Percentiles rank a stretch among this genome's conserved stretches.
These are phyloP conservation scores for Nezara viridula DNA, from an alignment of 2,888 invertebrate species.

Conservation along the genomic window DNA sequence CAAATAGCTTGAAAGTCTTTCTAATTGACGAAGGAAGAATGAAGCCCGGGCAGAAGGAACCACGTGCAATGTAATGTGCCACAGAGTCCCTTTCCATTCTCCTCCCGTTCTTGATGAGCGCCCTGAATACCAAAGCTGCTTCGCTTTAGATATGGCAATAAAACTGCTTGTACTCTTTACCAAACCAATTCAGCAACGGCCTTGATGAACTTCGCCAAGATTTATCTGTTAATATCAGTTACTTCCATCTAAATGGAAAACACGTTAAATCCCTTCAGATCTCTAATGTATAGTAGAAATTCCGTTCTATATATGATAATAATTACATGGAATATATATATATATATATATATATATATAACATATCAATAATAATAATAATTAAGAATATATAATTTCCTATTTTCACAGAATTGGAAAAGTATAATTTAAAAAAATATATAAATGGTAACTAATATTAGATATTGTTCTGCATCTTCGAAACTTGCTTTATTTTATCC, in stretches of 20 bases:
- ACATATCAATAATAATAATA: too few species aligned
- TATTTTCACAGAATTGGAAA: too few species aligned
- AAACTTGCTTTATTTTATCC: too few species aligned
- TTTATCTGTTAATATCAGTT: background rate
- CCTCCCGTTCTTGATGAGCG: background rate
- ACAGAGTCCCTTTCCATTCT: background rate
- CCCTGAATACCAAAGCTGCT: background rate
- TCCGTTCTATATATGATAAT: too few species aligned
- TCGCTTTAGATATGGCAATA: conserved; percentile 14
- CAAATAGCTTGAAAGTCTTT: background rate
- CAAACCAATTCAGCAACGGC: background rate
- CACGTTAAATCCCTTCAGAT: too few species aligned
- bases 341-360: too few species aligned
- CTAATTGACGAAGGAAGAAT: background rate
- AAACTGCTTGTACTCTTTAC: conserved; percentile 1
- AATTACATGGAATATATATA: too few species aligned
- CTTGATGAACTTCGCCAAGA: background rate
- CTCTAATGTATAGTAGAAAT: too few species aligned
- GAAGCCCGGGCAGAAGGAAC: background rate
- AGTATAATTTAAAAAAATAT: too few species aligned
- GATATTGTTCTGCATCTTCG: too few species aligned
- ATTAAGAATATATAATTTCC: too few species aligned
- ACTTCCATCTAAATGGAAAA: background rate
- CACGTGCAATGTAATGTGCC: background rate
- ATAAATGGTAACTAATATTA: too few species aligned